phyloP scores from a whole-genome alignment of 2,888 invertebrate genomes.

The Geotrupes spiniger region DNA sequence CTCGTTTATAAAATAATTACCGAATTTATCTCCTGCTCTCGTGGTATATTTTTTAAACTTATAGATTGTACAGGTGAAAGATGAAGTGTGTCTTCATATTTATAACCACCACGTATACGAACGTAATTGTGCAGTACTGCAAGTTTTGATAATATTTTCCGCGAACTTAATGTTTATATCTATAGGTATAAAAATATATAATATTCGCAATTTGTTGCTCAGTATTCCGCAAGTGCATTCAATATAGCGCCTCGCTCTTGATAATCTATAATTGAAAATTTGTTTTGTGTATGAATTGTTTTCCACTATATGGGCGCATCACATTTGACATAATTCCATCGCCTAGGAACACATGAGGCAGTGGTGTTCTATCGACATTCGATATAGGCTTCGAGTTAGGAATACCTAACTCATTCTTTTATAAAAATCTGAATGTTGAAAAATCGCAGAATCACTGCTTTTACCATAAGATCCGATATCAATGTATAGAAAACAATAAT shows the following conservation, averaged over 20 bases:
- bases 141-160: slow-evolving; percentile 3
- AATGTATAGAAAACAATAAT: too few species aligned
- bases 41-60: too few species aligned
- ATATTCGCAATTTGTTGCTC: slow-evolving; percentile 33
- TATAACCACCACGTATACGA: neutral
- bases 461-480: too few species aligned
- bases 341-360: neutral
- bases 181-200: slow-evolving; percentile 27
- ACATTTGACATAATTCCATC: neutral
- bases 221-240: slow-evolving; percentile 37
- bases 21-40: too few species aligned
- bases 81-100: neutral
- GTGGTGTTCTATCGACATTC: neutral
- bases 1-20: too few species aligned
- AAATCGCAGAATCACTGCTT: neutral
- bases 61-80: too few species aligned
- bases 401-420: neutral
- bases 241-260: too few species aligned
- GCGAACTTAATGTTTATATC: slow-evolving; percentile 9
- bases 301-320: slow-evolving; percentile 5
- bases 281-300: too few species aligned
- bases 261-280: too few species aligned
- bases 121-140: slow-evolving; percentile 3
- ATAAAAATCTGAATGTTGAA: neutral
- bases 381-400: neutral